Base-by-base conservation (phyloP, 2,113 vertebrate species). In the Aythya baeri region DNA sequence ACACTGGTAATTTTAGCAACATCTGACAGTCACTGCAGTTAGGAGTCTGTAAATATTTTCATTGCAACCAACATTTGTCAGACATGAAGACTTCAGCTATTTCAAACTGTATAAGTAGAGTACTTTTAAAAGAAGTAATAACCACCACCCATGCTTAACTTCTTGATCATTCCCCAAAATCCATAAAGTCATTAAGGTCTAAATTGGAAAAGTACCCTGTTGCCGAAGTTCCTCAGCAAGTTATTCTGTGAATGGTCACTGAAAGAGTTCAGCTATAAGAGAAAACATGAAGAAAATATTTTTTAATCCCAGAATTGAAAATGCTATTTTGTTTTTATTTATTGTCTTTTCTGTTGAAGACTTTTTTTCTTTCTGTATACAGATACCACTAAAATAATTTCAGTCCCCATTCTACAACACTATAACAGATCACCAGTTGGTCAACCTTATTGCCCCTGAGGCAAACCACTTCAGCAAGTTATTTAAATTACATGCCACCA, bases 1-100 rank as follows among this genome's bases (percentile, higher is more conserved):
- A 75, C 18, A 29, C 8, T 80, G 22, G 22, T 75, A 91, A 82
- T 93, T 94, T 91, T 89, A 94, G 83, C 54, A 95, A 63, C 61
- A 93, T 50, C 38, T 82, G 50, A 78, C 59, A 86, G 41, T 91
- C n/a, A 77, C 41, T 93, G 49, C 50, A 76, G 63, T 70, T 75
- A 88, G 25, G 66, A 92, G 20, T 59, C 81, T 57, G 59, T 84
- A 95, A 86, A 92, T 95, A 94, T 92, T 93, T 96, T 82, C 81
- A 75, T 92, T 89, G 55, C 2, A 10, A 80, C 25, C 66, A 84
- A 52, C 25, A 34, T 91, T 92, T 92, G 70, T 82, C 58, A 93
- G 88, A 91, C 59, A 29, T 49, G 15, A 90, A 76, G 55, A 46
- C 6, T 68, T 88, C 65, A 83, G 32, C 26, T 81, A 25, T 84